phyloP scores from a whole-genome alignment of 2,888 invertebrate genomes.

The Netelia inedita region DNA sequence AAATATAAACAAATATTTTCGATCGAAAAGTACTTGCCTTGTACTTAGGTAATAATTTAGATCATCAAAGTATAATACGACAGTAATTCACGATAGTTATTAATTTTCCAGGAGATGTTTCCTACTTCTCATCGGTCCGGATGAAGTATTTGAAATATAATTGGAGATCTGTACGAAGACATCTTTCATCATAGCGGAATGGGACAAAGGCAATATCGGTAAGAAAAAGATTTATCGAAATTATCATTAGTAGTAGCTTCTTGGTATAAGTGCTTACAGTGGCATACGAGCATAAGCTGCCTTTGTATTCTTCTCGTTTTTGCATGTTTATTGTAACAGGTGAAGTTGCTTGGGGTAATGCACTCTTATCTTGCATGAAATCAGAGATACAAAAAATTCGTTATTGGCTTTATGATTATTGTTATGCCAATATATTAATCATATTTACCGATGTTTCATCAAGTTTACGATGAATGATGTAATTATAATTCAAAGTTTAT shows the following conservation, averaged over 20 bases:
- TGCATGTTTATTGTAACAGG: no score
- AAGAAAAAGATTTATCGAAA: slow-evolving; percentile 59
- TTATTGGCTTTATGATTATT: no score
- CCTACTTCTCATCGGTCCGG: slow-evolving; percentile 91
- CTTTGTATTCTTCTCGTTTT: no score
- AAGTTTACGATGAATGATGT: no score
- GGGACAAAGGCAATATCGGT: slow-evolving; percentile 88
- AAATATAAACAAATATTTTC: slow-evolving; percentile 87
- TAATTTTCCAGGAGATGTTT: slow-evolving; percentile 87
- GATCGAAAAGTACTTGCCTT: slow-evolving; percentile 87
- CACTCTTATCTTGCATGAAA: no score
- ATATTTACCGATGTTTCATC: no score
- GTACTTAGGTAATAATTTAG: slow-evolving; percentile 63
- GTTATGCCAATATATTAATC: no score
- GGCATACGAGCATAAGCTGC: no score
- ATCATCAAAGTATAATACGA: not conserved
- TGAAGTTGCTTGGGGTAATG: no score
- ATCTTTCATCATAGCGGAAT: slow-evolving; percentile 90
- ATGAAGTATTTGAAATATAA: slow-evolving; percentile 90
- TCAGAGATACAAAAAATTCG: no score
- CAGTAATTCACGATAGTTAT: not conserved
- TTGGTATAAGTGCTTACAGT: no score
- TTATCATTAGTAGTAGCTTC: not conserved
- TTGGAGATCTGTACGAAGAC: slow-evolving; percentile 91
- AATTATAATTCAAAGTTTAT: no score